Conservation (phyloP, 2,888 invertebrate genomes). For the Amblyteles armatorius region DNA sequence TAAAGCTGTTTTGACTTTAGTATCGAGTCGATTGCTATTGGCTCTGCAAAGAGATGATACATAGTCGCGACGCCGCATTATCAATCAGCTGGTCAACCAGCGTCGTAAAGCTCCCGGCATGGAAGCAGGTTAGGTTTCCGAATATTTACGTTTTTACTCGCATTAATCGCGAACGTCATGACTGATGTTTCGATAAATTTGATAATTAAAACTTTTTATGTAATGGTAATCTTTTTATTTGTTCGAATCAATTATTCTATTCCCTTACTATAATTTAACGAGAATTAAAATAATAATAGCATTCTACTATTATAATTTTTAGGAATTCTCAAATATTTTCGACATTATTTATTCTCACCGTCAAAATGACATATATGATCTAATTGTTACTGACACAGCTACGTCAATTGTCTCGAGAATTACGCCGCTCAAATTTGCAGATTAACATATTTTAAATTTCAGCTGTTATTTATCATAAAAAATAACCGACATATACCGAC, state of each 20-base stretch:
- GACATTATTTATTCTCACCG: no score
- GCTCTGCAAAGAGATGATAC: not conserved
- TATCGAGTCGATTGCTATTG: slow-evolving; percentile 12
- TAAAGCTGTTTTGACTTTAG: slow-evolving; percentile 23
- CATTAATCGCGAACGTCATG: not conserved
- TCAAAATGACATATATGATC: no score
- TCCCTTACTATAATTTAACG: no score
- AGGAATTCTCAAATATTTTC: no score
- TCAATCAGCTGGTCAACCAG: slow-evolving; percentile 23
- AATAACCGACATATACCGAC: not conserved
- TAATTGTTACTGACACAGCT: no score
- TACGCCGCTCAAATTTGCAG: no score
- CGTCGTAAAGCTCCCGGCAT: not conserved
- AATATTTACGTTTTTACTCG: not conserved
- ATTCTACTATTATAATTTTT: no score
- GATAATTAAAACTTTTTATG: not conserved
- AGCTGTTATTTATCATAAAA: not conserved
- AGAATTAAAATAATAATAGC: no score
- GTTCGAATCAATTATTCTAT: no score
- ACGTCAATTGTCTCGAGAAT: no score
- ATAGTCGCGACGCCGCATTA: slow-evolving; percentile 20
- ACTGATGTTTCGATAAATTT: not conserved
- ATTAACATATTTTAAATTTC: no score
- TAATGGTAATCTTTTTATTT: no score
- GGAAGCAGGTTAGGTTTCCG: slow-evolving; percentile 2